A percentile compares a stretch with the other conserved stretches of the same genome.
Evolutionary conservation across 2,888 invertebrate genomes (phyloP).

Genomic region (Ischnus inquisitorius): DNA sequence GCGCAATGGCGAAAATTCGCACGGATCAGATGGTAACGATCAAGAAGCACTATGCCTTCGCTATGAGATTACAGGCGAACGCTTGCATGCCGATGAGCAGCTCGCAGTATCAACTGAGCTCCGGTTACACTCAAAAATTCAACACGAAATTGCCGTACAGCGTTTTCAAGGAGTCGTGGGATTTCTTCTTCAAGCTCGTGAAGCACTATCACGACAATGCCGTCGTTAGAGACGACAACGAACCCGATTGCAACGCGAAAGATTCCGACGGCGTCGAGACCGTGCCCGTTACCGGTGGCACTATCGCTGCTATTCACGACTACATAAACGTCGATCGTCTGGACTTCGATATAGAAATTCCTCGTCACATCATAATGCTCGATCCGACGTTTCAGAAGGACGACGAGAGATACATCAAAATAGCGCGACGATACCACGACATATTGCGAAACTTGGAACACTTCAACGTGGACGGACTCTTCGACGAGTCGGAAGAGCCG

Average conservation of each 20-base stretch:
- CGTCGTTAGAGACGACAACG: constrained; percentile 62
- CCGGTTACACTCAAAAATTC: constrained; percentile 84
- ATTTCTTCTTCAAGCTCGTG: constrained; percentile 76
- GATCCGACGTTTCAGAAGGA: constrained; percentile 86
- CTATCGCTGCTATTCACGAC: constrained; percentile 86
- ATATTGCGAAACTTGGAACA: constrained; percentile 79
- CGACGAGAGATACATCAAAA: constrained; percentile 85
- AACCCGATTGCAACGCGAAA: constrained; percentile 17
- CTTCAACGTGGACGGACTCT: constrained; percentile 48
- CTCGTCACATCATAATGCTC: constrained; percentile 87
- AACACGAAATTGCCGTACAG: constrained; percentile 86
- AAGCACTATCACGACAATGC: constrained; percentile 72
- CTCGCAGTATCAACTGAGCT: constrained; percentile 86
- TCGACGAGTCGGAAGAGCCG: constrained; percentile 40
- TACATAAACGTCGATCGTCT: constrained; percentile 79
- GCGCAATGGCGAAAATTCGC: constrained; percentile 88
- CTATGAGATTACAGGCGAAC: constrained; percentile 83
- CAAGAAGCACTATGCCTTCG: constrained; percentile 84
- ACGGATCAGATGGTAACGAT: constrained; percentile 88
- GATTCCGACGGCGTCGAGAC: constrained; percentile 80
- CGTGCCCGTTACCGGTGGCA: constrained; percentile 85
- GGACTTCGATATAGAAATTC: constrained; percentile 86
- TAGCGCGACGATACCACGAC: constrained; percentile 84
- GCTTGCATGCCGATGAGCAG: constrained; percentile 85
- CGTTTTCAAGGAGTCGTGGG: constrained; percentile 84